These are phyloP conservation scores for Ctena decussata DNA, from an alignment of 2,888 invertebrate species.

Conservation along the genomic window DNA sequence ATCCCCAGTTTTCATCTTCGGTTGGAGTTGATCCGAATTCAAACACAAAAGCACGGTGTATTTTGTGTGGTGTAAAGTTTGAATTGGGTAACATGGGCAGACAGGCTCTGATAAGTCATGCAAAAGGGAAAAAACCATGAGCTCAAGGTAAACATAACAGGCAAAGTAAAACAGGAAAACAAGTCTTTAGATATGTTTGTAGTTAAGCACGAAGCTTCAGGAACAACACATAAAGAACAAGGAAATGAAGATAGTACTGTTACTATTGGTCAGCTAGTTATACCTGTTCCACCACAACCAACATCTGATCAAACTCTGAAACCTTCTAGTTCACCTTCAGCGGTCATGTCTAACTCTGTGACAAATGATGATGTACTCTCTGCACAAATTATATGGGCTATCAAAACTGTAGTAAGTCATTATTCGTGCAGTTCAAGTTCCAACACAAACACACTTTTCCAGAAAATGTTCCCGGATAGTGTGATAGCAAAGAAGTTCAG, in stretches of 20 bases:
- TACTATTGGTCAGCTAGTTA: slow-evolving; percentile 9
- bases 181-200: slow-evolving; percentile 25
- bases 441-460: neutral
- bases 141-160: slow-evolving; percentile 22
- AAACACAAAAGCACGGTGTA: slow-evolving; percentile 27
- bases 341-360: neutral
- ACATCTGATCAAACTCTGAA: neutral
- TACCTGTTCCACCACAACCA: slow-evolving; percentile 24
- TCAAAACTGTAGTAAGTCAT: neutral
- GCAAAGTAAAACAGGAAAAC: slow-evolving; percentile 36
- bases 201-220: slow-evolving; percentile 31
- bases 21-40: slow-evolving; percentile 31
- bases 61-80: slow-evolving; percentile 36
- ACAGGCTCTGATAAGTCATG: slow-evolving; percentile 35
- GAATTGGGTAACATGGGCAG: slow-evolving; percentile 50
- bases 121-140: slow-evolving; percentile 37
- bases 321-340: neutral
- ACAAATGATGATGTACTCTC: neutral
- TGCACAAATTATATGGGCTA: neutral
- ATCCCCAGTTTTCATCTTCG: slow-evolving; percentile 32
- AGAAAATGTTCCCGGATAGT: neutral
- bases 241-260: neutral
- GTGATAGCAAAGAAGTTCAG: neutral
- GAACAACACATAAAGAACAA: neutral
- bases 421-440: neutral